These are phyloP conservation scores for Homalodisca vitripennis DNA, from an alignment of 1,140 invertebrate genomes.

Conservation along the genomic window DNA sequence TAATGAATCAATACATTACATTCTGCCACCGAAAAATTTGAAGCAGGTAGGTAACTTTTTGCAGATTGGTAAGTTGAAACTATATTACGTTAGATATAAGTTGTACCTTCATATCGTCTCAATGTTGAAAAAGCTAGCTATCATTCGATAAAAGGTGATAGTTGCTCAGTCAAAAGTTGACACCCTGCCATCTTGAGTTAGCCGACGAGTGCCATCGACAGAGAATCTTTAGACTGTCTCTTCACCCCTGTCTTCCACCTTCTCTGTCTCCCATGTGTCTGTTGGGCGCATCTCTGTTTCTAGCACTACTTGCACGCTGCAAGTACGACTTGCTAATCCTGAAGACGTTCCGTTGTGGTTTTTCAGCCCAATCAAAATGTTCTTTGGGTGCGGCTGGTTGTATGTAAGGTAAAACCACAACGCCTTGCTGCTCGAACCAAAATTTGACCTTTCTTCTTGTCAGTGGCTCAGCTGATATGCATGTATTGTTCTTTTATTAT, in stretches of 20 bases:
- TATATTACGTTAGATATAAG: too few species aligned
- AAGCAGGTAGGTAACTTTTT: too few species aligned
- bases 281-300: slow-evolving; percentile 21
- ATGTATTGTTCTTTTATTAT: slow-evolving; percentile 18
- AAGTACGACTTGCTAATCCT: slow-evolving; percentile 27
- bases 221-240: slow-evolving; percentile 1
- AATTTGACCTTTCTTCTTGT: background rate
- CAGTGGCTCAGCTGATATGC: slow-evolving; percentile 2
- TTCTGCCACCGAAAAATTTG: too few species aligned
- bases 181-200: too few species aligned
- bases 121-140: too few species aligned
- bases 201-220: too few species aligned
- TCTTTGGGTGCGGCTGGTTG: slow-evolving; percentile 78
- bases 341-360: slow-evolving; percentile 39
- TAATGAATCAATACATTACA: too few species aligned
- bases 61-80: too few species aligned
- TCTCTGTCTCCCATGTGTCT: background rate
- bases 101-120: too few species aligned
- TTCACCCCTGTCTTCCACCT: slow-evolving; percentile 10
- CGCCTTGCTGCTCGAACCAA: background rate
- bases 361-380: slow-evolving; percentile 61
- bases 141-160: too few species aligned
- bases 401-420: slow-evolving; percentile 70
- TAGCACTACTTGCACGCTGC: slow-evolving; percentile 33
- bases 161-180: too few species aligned